A percentile compares a stretch with the other conserved stretches of the same genome.
Conservation (phyloP, 2,888 invertebrate species). For the Lathronympha strigana region DNA sequence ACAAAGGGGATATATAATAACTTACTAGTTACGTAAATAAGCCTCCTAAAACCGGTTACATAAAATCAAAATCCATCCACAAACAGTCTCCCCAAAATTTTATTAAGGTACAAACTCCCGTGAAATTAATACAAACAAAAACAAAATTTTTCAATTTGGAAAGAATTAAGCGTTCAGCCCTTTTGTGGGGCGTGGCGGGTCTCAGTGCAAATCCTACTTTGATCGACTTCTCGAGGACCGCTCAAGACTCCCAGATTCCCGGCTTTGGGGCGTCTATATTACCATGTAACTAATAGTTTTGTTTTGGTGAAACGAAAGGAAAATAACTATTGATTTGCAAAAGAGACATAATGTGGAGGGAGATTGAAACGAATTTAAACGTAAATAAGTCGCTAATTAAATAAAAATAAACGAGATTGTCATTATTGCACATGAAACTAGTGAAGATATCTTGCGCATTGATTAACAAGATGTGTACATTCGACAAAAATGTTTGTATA, state of each 20-base stretch:
- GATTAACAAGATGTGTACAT: too few relatives aligned
- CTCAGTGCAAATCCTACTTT: constrained; percentile 74
- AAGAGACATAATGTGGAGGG: background rate
- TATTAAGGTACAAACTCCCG: constrained; percentile 55
- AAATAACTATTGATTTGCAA: background rate
- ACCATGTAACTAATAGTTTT: constrained; percentile 43
- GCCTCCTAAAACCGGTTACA: background rate
- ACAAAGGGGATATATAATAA: too few relatives aligned
- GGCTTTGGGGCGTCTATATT: constrained; percentile 56
- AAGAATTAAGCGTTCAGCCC: constrained; percentile 57
- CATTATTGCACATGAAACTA: background rate
- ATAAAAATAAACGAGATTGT: background rate
- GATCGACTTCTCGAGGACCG: constrained; percentile 70
- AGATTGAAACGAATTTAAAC: background rate
- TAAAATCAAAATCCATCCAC: constrained; percentile 19
- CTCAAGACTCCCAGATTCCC: constrained; percentile 60
- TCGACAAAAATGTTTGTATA: too few relatives aligned
- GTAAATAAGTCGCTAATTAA: background rate
- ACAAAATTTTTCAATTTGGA: constrained; percentile 73
- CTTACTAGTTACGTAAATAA: background rate
- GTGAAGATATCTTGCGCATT: too few relatives aligned
- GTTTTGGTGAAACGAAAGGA: constrained; percentile 1
- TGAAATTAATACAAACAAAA: constrained; percentile 70
- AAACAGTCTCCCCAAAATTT: constrained; percentile 31
- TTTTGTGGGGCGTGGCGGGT: constrained; percentile 51